These are phyloP conservation scores for Spea bombifrons DNA, from an alignment of 2,113 vertebrate species.

Conservation along the genomic window DNA sequence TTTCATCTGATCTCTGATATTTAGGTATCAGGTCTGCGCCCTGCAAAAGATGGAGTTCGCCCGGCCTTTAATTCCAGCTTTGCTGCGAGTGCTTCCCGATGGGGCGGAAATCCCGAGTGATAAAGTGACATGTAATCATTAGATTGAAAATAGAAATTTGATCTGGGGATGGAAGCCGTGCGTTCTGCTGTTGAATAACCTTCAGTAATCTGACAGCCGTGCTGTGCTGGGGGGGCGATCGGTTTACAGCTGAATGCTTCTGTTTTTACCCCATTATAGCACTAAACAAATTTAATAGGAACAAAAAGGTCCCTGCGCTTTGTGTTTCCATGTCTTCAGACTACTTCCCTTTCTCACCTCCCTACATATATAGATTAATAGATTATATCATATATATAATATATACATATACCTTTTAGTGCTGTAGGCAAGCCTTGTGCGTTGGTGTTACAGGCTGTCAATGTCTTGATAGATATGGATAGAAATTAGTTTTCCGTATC, in stretches of 20 bases:
- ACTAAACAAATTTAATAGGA: too few species aligned
- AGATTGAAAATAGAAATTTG: conserved; percentile 20
- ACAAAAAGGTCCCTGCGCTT: too few species aligned
- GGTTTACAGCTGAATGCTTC: too few species aligned
- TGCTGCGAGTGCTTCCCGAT: conserved; percentile 3
- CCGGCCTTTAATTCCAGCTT: neutral
- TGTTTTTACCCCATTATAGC: too few species aligned
- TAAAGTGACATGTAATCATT: conserved; percentile 17
- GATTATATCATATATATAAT: too few species aligned
- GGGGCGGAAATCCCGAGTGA: neutral
- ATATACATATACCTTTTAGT: too few species aligned
- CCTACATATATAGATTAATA: too few species aligned
- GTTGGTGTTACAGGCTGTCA: neutral
- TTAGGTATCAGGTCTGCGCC: neutral
- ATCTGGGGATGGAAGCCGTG: conserved; percentile 10
- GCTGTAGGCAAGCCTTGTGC: too few species aligned
- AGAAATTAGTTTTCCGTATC: too few species aligned
- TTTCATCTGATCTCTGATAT: conserved; percentile 1
- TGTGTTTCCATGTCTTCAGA: too few species aligned
- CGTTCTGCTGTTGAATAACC: conserved; percentile 11
- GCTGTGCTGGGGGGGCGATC: neutral
- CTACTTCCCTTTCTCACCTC: too few species aligned
- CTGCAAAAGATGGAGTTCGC: neutral
- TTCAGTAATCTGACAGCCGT: neutral
- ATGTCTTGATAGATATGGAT: too few species aligned